Percentiles rank a stretch among this genome's conserved stretches.
These are phyloP conservation scores for Brenthis hecate DNA, from an alignment of 2,888 invertebrate genomes.

Conservation along the genomic window DNA sequence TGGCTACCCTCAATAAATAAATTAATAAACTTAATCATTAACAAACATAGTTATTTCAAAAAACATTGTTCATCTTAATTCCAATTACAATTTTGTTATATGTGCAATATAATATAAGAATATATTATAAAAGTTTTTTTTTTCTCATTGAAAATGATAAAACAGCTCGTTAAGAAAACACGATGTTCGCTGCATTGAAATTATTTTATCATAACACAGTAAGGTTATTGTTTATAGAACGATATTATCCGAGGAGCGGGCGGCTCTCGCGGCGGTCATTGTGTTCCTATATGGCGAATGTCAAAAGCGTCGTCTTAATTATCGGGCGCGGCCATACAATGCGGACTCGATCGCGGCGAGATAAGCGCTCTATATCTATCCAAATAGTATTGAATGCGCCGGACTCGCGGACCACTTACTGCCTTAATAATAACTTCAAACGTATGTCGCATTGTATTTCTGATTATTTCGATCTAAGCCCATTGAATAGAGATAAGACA, in stretches of 20 bases:
- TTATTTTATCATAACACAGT: constrained; percentile 79
- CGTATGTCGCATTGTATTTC: constrained; percentile 77
- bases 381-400: constrained; percentile 70
- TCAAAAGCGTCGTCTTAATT: constrained; percentile 83
- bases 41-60: no score
- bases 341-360: constrained; percentile 79
- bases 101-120: constrained; percentile 12
- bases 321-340: constrained; percentile 80
- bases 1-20: no score
- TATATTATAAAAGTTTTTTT: constrained; percentile 47
- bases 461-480: constrained; percentile 76
- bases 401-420: constrained; percentile 57
- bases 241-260: constrained; percentile 73
- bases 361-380: constrained; percentile 75
- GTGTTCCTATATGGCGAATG: constrained; percentile 82
- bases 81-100: no score
- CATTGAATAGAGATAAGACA: constrained; percentile 72
- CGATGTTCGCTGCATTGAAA: constrained; percentile 76
- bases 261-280: constrained; percentile 79
- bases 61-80: no score
- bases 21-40: no score
- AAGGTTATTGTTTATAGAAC: constrained; percentile 77
- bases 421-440: constrained; percentile 78
- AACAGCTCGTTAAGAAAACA: constrained; percentile 75
- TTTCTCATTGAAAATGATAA: constrained; percentile 57